phyloP scores from a whole-genome alignment of 2,113 vertebrate genomes.

The Dipodomys merriami region DNA sequence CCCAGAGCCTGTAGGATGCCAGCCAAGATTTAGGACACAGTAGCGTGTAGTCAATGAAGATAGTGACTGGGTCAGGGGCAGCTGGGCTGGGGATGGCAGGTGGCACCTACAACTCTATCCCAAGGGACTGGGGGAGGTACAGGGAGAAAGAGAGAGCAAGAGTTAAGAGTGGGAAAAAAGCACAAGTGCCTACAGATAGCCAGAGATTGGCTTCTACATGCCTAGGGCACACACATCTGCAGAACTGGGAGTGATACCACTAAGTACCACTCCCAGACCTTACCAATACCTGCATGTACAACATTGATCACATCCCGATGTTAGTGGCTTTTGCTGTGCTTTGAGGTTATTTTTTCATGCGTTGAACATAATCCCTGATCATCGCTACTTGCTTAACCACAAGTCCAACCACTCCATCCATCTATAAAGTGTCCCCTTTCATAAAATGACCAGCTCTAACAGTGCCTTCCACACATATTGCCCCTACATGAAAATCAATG shows the following conservation, averaged over 20 bases:
- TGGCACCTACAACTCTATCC: too few species aligned
- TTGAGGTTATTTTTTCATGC: not conserved
- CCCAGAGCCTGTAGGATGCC: too few species aligned
- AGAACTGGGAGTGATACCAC: not conserved
- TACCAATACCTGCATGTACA: accelerated
- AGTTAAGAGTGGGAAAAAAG: not conserved
- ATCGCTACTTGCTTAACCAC: not conserved
- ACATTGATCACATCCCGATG: not conserved
- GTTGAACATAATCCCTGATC: not conserved
- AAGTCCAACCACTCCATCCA: too few species aligned
- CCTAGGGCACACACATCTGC: not conserved
- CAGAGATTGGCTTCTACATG: accelerated
- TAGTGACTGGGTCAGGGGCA: too few species aligned
- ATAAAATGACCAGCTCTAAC: not conserved
- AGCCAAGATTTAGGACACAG: too few species aligned
- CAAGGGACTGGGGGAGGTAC: too few species aligned
- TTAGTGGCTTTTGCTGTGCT: too few species aligned
- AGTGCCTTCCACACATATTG: not conserved
- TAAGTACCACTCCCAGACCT: not conserved
- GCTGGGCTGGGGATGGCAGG: too few species aligned
- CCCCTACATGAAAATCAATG: not conserved
- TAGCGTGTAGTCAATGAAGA: too few species aligned
- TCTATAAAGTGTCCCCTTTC: not conserved
- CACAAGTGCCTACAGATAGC: accelerated
- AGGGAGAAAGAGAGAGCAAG: too few species aligned